These are phyloP conservation scores for Cetoscarus ocellatus DNA, from an alignment of 2,797 vertebrate genomes.

Conservation along the genomic window DNA sequence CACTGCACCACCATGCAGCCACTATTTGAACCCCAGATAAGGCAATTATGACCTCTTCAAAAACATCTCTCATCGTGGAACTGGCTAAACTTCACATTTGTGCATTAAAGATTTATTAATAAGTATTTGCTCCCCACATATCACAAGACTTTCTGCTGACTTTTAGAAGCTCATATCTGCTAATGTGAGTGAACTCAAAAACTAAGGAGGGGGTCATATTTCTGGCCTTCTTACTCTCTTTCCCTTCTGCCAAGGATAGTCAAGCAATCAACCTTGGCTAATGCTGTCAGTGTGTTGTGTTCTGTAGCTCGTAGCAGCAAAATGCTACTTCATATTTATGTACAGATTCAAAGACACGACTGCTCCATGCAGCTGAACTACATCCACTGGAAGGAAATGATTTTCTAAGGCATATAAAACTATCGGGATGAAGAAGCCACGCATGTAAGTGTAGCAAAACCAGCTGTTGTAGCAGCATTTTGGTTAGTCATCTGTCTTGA, in stretches of 20 bases:
- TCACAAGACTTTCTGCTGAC: neutral
- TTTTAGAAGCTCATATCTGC: neutral
- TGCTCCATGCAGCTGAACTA: neutral
- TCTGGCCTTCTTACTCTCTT: neutral
- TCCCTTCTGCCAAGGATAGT: neutral
- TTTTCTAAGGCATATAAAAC: slow-evolving; percentile 1
- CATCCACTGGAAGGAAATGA: neutral
- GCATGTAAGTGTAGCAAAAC: slow-evolving; percentile 4
- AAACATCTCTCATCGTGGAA: too few species aligned
- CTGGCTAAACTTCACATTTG: too few species aligned
- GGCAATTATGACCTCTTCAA: too few species aligned
- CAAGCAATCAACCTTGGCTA: too few species aligned
- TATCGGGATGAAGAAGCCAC: slow-evolving; percentile 7
- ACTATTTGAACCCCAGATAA: too few species aligned
- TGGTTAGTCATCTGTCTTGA: slow-evolving; percentile 50
- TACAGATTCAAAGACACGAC: neutral
- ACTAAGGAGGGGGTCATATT: neutral
- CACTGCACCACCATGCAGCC: too few species aligned
- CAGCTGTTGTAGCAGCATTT: slow-evolving; percentile 37
- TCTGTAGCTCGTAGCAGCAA: neutral
- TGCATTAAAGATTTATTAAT: too few species aligned
- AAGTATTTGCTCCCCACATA: too few species aligned
- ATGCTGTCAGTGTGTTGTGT: neutral
- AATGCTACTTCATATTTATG: neutral
- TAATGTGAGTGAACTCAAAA: neutral